phyloP scores from a whole-genome alignment of 1,140 invertebrate species.

The Bombus sylvicola region DNA sequence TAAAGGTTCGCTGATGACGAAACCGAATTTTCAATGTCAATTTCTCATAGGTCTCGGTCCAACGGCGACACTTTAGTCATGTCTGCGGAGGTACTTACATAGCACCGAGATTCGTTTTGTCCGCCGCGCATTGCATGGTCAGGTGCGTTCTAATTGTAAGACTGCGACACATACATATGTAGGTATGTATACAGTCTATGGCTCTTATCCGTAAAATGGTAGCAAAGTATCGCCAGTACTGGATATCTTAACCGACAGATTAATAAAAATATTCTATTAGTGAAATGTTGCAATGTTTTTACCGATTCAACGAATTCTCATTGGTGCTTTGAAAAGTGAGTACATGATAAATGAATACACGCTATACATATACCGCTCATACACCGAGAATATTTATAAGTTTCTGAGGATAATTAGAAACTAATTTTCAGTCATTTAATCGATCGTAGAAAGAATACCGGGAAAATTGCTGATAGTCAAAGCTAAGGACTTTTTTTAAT shows the following conservation, averaged over 20 bases:
- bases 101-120: slow-evolving; percentile 68
- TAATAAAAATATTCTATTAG: not conserved
- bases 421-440: not conserved
- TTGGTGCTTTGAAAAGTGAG: slow-evolving; percentile 20
- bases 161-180: slow-evolving; percentile 46
- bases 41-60: slow-evolving; percentile 70
- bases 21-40: slow-evolving; percentile 66
- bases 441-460: not conserved
- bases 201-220: slow-evolving; percentile 37
- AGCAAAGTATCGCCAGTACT: not conserved
- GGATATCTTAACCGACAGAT: not conserved
- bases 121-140: slow-evolving; percentile 73
- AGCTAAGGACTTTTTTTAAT: not conserved
- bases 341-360: not conserved
- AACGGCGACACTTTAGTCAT: slow-evolving; percentile 61
- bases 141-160: slow-evolving; percentile 61
- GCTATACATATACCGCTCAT: too few species aligned
- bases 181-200: not conserved
- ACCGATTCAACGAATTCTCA: not conserved
- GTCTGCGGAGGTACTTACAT: slow-evolving; percentile 72
- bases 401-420: not conserved
- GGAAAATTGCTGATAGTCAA: not conserved
- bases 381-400: too few species aligned
- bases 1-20: slow-evolving; percentile 52
- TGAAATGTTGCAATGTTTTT: not conserved